Conservation (phyloP, 2,113 vertebrate genomes). For the Cariama cristata region DNA sequence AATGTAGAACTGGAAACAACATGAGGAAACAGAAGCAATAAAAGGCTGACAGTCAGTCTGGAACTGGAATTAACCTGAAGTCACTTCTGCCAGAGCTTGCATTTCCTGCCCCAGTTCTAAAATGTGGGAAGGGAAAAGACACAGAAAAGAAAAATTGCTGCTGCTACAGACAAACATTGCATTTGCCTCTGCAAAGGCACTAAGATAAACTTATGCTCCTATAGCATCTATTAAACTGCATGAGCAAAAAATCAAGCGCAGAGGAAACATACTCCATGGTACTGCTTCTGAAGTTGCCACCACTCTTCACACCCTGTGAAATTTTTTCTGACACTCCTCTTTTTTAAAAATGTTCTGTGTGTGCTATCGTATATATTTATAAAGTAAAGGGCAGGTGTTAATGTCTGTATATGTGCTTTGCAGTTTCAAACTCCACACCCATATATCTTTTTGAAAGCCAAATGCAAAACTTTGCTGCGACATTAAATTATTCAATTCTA, state of each 20-base stretch:
- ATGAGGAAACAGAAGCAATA: not conserved
- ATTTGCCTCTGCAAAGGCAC: not conserved
- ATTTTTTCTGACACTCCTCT: not conserved
- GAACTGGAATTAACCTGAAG: not conserved
- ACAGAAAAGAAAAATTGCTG: not conserved
- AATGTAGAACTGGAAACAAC: not conserved
- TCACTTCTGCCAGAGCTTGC: not conserved
- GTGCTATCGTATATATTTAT: not conserved
- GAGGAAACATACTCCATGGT: not conserved
- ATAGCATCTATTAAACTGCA: not conserved
- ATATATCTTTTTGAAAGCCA: not conserved
- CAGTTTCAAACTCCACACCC: not conserved
- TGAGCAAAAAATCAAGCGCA: not conserved
- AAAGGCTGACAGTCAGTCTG: not conserved
- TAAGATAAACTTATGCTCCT: not conserved
- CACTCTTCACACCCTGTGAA: not conserved
- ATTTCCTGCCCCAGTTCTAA: not conserved
- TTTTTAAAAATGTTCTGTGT: not conserved
- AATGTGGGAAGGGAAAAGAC: not conserved
- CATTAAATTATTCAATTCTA: not conserved
- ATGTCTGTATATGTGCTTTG: not conserved
- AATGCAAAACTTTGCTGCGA: not conserved
- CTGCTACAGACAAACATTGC: not conserved
- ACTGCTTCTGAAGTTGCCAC: not conserved
- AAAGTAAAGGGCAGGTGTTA: not conserved